These are phyloP conservation scores for Euphydryas editha DNA, from an alignment of 2,888 invertebrate genomes.

Conservation along the genomic window DNA sequence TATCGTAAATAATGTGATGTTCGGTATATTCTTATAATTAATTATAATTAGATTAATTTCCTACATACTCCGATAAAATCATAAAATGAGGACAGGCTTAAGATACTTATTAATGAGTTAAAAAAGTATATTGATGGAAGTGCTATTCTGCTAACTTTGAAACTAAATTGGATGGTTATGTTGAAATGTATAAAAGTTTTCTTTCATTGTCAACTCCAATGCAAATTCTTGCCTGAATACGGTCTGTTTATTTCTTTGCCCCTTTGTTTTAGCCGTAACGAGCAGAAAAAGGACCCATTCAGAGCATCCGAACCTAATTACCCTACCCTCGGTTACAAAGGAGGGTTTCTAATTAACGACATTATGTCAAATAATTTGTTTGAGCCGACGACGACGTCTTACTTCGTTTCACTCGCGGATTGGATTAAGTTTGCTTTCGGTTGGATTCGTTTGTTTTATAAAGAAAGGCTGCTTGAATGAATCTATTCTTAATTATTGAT, in stretches of 20 bases:
- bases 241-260: conserved; percentile 78
- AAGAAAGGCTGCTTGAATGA: conserved; percentile 59
- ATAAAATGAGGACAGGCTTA: too few species aligned
- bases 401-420: conserved; percentile 69
- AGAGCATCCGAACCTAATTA: conserved; percentile 82
- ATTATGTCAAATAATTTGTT: conserved; percentile 84
- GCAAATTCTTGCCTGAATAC: conserved; percentile 75
- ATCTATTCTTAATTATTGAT: conserved; percentile 53
- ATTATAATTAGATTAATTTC: too few species aligned
- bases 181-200: conserved; percentile 45
- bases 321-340: conserved; percentile 75
- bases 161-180: conserved; percentile 23
- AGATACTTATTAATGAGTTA: background rate
- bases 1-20: too few species aligned
- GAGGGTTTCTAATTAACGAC: conserved; percentile 83
- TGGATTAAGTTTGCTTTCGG: conserved; percentile 76
- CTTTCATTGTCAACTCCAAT: conserved; percentile 67
- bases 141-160: conserved; percentile 14
- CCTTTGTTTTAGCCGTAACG: conserved; percentile 81
- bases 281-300: conserved; percentile 83
- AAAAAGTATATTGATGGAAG: background rate
- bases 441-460: conserved; percentile 66
- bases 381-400: conserved; percentile 72
- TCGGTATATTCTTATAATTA: too few species aligned
- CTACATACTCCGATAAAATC: too few species aligned